Conservation (phyloP, 30 jellyfish, hydroid and myxozoan genomes). For the Haliclystus octoradiatus region DNA sequence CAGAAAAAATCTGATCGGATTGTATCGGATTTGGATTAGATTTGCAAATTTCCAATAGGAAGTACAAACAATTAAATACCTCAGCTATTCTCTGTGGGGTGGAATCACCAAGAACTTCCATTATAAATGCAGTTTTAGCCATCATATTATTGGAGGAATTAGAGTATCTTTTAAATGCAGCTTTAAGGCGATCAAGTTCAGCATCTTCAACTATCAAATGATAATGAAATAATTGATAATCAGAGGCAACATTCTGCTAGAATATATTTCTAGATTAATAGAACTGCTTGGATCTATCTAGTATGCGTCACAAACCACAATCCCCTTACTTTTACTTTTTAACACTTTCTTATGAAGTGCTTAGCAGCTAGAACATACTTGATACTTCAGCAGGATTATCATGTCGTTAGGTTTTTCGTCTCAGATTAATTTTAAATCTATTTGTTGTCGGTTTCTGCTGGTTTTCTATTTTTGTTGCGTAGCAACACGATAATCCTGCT, state of each 20-base stretch:
- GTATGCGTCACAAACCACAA: not conserved
- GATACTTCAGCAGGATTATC: too few species aligned
- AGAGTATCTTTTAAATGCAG: slow-evolving; percentile 62
- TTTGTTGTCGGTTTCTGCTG: too few species aligned
- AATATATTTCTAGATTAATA: not conserved
- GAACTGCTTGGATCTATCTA: not conserved
- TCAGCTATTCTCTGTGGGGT: slow-evolving; percentile 67
- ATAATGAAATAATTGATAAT: not conserved
- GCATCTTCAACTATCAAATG: slow-evolving; percentile 41
- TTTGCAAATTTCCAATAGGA: too few species aligned
- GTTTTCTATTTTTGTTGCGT: too few species aligned
- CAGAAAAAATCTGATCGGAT: too few species aligned
- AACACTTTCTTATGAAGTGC: too few species aligned
- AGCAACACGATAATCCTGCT: too few species aligned
- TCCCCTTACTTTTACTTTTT: too few species aligned
- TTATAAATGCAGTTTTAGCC: slow-evolving; percentile 53
- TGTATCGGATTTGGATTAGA: too few species aligned
- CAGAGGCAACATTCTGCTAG: not conserved
- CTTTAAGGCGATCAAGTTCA: slow-evolving; percentile 65
- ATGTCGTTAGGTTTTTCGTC: too few species aligned
- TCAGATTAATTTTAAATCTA: too few species aligned
- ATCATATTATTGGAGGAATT: slow-evolving; percentile 32
- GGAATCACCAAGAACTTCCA: slow-evolving; percentile 61
- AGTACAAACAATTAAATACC: slow-evolving; percentile 35
- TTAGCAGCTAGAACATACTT: too few species aligned